Conservation (phyloP, 2,797 vertebrate genomes). For the Acestrorhynchus altus region DNA sequence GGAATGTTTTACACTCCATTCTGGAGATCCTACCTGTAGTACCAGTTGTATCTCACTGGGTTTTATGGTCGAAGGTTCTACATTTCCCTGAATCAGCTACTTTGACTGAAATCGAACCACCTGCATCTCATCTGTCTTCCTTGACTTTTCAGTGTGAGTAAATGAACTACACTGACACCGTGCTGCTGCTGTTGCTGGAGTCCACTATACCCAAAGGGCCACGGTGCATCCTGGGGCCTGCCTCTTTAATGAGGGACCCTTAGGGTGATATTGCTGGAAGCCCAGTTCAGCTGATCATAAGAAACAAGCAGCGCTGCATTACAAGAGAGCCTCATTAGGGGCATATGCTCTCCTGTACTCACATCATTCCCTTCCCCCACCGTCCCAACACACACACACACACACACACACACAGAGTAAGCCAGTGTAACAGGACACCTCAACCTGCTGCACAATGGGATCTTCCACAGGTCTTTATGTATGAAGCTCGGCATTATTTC, state of each 20-base stretch:
- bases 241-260: constrained; percentile 78
- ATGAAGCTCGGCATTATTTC: background rate
- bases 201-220: constrained; percentile 49
- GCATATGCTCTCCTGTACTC: constrained; percentile 77
- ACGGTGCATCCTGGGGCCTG: constrained; percentile 44
- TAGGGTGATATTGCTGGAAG: constrained; percentile 75
- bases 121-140: background rate
- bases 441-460: constrained; percentile 52
- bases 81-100: background rate
- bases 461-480: constrained; percentile 37
- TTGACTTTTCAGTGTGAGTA: constrained; percentile 18
- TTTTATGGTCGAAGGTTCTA: background rate
- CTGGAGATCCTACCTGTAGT: background rate
- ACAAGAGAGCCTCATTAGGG: constrained; percentile 80
- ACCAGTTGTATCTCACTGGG: background rate
- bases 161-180: constrained; percentile 25
- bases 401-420: constrained; percentile 24
- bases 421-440: constrained; percentile 57
- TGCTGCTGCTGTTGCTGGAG: constrained; percentile 40
- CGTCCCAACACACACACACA: constrained; percentile 13
- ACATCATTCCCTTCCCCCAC: constrained; percentile 66
- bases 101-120: background rate
- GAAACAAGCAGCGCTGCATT: constrained; percentile 76
- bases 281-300: constrained; percentile 80
- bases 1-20: background rate